phyloP scores from a whole-genome alignment of 2,888 invertebrate species.

The Ptychoptera contaminata region DNA sequence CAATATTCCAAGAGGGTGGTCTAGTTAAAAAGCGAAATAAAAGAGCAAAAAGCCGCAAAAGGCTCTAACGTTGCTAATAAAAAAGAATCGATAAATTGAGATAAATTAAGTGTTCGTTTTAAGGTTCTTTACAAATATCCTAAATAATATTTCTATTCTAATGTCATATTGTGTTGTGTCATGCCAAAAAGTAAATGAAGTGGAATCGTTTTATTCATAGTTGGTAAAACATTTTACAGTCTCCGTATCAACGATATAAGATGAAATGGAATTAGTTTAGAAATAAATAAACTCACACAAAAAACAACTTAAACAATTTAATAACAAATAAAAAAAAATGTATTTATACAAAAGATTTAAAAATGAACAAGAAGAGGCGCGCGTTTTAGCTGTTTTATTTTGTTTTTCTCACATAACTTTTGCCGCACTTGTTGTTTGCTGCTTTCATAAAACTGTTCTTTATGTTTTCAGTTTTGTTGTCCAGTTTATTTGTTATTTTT shows the following conservation, averaged over 20 bases:
- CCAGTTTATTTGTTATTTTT: too few species aligned
- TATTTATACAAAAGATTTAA: background rate
- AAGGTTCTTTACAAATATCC: background rate
- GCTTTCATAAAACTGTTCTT: too few species aligned
- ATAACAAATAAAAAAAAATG: conserved; percentile 2
- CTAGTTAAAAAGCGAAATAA: background rate
- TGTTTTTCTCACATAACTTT: too few species aligned
- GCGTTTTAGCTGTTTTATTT: background rate
- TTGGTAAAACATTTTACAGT: background rate
- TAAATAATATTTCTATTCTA: background rate
- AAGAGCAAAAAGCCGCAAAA: background rate
- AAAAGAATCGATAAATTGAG: background rate
- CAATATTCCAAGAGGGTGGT: background rate
- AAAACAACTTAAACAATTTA: conserved; percentile 9
- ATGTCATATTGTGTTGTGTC: conserved; percentile 15
- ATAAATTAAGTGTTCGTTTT: background rate
- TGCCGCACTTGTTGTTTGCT: too few species aligned
- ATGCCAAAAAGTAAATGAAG: conserved; percentile 11
- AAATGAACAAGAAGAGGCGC: background rate
- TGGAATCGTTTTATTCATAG: conserved; percentile 7
- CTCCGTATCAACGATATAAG: conserved; percentile 1
- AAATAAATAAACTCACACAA: conserved; percentile 12
- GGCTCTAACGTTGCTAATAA: background rate
- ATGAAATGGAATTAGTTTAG: conserved; percentile 12
- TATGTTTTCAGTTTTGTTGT: too few species aligned